Evolutionary conservation across 2,113 vertebrate species (phyloP).

Genomic region (Barbus barbus): DNA sequence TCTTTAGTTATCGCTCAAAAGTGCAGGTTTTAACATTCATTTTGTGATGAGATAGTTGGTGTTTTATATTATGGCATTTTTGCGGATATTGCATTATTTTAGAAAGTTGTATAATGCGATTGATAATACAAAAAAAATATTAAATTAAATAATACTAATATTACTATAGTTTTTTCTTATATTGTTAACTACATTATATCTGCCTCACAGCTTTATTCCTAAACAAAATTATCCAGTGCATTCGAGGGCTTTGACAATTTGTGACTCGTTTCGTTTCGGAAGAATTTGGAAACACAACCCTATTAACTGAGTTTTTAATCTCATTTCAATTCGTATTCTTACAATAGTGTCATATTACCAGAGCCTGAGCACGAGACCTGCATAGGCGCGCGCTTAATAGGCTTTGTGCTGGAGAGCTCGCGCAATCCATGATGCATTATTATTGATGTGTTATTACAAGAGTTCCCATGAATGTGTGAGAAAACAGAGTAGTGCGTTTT

Average conservation of each 20-base stretch:
- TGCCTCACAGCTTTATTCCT: not conserved
- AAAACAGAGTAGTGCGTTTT: not conserved
- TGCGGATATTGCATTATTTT: not conserved
- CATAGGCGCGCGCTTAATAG: slow-evolving; percentile 8
- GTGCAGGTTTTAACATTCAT: not conserved
- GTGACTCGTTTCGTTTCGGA: not conserved
- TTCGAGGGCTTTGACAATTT: not conserved
- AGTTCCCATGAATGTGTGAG: not conserved
- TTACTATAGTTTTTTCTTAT: not conserved
- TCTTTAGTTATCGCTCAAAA: not conserved
- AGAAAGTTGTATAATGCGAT: not conserved
- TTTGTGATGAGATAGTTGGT: not conserved
- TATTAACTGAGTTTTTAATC: not conserved
- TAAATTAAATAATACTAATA: not conserved
- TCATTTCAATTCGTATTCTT: not conserved
- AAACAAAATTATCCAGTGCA: not conserved
- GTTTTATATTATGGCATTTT: not conserved
- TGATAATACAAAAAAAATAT: not conserved
- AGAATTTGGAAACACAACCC: not conserved
- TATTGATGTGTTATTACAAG: not conserved
- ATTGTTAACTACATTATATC: not conserved
- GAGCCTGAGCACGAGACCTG: slow-evolving; percentile 15
- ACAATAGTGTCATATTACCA: slow-evolving; percentile 19
- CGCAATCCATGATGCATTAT: slow-evolving; percentile 4
- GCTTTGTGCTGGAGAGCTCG: slow-evolving; percentile 40